Evolutionary conservation across 2,113 vertebrate species (phyloP), one percentile per base, ranked within the genome.

Genomic region (Aegotheles bennettii): DNA sequence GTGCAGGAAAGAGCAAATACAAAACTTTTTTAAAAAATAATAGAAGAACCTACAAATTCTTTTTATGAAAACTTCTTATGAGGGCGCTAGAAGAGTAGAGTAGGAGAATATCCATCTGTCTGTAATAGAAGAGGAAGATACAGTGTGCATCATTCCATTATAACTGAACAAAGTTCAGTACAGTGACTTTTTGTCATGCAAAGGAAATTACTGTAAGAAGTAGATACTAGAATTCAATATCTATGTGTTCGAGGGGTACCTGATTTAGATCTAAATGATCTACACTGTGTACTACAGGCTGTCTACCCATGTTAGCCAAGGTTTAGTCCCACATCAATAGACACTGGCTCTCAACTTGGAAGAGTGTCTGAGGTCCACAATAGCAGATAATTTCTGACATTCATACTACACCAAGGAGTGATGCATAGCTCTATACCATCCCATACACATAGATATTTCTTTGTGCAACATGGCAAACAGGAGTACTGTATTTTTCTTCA

Each of bases 381-480:
- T 1, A 50, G 3, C 15, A 57, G 47, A 26, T 6, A 3, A 4
- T 48, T 84, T 43, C 31, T 61, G 14, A 38, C 65, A 20, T 4
- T 78, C 47, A 6, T 3, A 2, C n/a, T 42, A 1, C 38, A 12
- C 69, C 26, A 56, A 24, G 3, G 26, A 43, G 19, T 28, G 36
- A 12, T 92, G 28, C 24, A 3, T 10, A 31, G 33, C 12, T 70
- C 35, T 29, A 1, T 24, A 13, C 13, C 9, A 9, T 38, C 20
- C 51, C 13, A 13, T 33, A 47, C 9, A 23, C 6, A 6, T 6
- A 17, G 13, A 16, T 33, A 25, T 53, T 77, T 84, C n/a, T 84
- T 59, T 3, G 3, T 20, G 71, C 48, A 86, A 43, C 2, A 0
- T 48, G n/a, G 31, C 0, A 0, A 75, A 47, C 11, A 31, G 26